Evolutionary conservation across 2,888 invertebrate species (phyloP).

Genomic region (Drosophila borborema): DNA sequence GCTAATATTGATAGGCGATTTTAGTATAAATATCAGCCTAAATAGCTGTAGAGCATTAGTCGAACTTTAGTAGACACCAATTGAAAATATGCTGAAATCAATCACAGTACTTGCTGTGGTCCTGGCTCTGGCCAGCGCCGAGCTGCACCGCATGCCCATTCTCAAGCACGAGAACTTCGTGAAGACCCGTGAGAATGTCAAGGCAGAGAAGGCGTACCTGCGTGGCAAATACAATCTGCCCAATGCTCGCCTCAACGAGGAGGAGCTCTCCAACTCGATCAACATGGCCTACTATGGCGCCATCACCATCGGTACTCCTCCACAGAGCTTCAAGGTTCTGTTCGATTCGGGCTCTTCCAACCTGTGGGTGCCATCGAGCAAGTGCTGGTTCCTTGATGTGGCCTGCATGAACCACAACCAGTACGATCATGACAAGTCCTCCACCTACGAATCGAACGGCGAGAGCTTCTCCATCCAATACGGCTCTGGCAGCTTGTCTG

Average conservation of each 20-base stretch:
- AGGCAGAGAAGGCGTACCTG: conserved; percentile 47
- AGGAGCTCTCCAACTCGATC: conserved; percentile 92
- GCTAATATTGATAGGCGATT: conserved; percentile 23
- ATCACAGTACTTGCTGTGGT: conserved; percentile 50
- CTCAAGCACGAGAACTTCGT: conserved; percentile 61
- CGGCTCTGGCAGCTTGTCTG: conserved; percentile 97
- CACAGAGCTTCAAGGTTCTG: conserved; percentile 96
- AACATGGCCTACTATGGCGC: conserved; percentile 98
- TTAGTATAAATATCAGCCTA: conserved; percentile 37
- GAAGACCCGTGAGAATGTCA: conserved; percentile 51
- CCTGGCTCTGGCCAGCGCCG: conserved; percentile 66
- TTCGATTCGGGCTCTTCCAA: conserved; percentile 99
- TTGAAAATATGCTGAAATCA: conserved; percentile 50
- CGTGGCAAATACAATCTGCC: conserved; percentile 65
- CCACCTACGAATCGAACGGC: conserved; percentile 93
- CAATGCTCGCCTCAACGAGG: conserved; percentile 49
- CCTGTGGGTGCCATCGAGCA: conserved; percentile 98
- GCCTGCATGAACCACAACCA: conserved; percentile 98
- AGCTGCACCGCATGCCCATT: conserved; percentile 63
- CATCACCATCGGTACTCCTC: conserved; percentile 95
- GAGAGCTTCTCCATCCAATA: conserved; percentile 96
- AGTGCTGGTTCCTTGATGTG: conserved; percentile 90
- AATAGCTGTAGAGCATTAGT: conserved; percentile 35
- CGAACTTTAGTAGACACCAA: conserved; percentile 59
- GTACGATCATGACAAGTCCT: conserved; percentile 94